These are phyloP conservation scores for Grammomys surdaster DNA, from an alignment of 2,113 vertebrate species.

Conservation along the genomic window DNA sequence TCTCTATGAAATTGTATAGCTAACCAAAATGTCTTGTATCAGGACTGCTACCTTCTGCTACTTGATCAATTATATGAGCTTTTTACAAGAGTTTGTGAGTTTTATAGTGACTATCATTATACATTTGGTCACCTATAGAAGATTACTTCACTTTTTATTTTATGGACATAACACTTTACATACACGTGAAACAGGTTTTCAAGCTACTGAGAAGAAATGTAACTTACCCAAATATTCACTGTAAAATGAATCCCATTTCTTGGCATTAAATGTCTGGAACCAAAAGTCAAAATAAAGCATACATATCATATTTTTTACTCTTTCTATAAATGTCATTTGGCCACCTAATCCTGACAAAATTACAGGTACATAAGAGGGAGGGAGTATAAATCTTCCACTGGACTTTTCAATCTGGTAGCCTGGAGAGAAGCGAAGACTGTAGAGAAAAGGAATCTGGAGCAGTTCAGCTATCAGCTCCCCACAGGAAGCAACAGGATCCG, in stretches of 20 bases:
- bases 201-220: neutral
- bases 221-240: conserved; percentile 15
- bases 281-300: conserved; percentile 28
- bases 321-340: neutral
- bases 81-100: neutral
- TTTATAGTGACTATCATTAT: neutral
- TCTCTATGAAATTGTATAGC: neutral
- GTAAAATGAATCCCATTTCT: neutral
- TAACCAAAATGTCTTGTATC: neutral
- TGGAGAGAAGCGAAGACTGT: conserved; percentile 80
- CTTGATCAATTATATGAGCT: neutral
- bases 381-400: conserved; percentile 84
- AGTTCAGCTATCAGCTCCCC: conserved; percentile 84
- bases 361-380: conserved; percentile 65
- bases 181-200: rapidly evolving
- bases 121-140: neutral
- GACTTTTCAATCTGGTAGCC: conserved; percentile 81
- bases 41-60: neutral
- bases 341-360: neutral
- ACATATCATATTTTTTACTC: neutral
- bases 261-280: neutral
- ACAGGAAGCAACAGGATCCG: conserved; percentile 81
- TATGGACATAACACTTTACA: neutral
- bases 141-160: neutral
- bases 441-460: conserved; percentile 84